These are phyloP conservation scores for Portevinia maculata DNA, from an alignment of 2,888 invertebrate genomes.

Conservation along the genomic window DNA sequence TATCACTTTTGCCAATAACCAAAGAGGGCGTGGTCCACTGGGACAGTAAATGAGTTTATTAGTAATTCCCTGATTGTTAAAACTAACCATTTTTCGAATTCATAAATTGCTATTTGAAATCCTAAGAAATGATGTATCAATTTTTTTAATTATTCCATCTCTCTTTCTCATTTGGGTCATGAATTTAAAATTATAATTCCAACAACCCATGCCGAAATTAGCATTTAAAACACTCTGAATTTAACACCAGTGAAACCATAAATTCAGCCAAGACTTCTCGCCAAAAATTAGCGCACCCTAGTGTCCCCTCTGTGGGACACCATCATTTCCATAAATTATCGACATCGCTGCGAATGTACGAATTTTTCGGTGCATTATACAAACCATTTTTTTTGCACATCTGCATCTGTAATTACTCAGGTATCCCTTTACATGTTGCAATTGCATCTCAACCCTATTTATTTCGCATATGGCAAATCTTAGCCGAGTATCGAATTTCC, in stretches of 20 bases:
- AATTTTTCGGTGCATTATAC: not conserved
- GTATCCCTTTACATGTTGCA: slow-evolving; percentile 43
- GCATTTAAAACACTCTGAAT: slow-evolving; percentile 24
- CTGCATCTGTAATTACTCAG: slow-evolving; percentile 51
- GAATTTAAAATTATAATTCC: slow-evolving; percentile 9
- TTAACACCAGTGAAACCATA: slow-evolving; percentile 10
- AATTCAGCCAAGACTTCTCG: slow-evolving; percentile 1
- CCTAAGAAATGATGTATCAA: too few species aligned
- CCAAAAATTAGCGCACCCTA: slow-evolving; percentile 21
- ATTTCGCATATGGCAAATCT: slow-evolving; percentile 41
- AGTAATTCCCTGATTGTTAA: too few species aligned
- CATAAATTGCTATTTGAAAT: too few species aligned
- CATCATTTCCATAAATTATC: slow-evolving; percentile 41
- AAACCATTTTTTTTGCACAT: slow-evolving; percentile 46
- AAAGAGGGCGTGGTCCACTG: too few species aligned
- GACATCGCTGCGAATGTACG: not conserved
- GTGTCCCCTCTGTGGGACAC: slow-evolving; percentile 22
- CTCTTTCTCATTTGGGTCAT: not conserved
- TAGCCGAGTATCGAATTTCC: slow-evolving; percentile 63
- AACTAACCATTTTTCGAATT: too few species aligned
- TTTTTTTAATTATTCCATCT: not conserved
- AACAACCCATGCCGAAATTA: slow-evolving; percentile 24
- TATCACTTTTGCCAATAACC: too few species aligned
- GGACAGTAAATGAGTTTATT: too few species aligned
- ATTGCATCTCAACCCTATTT: slow-evolving; percentile 38